phyloP scores from a whole-genome alignment of 1,140 invertebrate genomes.

The Platyscapa corneri region DNA sequence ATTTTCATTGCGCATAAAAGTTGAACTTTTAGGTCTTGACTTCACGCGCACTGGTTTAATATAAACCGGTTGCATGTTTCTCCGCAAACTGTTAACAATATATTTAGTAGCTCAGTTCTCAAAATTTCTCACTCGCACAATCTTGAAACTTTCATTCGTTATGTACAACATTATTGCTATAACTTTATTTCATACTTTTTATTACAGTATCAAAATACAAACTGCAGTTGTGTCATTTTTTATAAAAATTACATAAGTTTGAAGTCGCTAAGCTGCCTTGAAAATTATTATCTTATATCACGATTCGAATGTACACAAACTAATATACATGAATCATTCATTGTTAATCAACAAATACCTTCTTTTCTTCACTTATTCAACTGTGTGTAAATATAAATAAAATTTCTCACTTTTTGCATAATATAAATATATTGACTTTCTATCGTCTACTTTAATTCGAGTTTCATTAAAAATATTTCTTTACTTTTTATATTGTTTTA shows the following conservation, averaged over 20 bases:
- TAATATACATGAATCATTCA: too few relatives aligned
- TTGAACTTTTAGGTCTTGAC: not conserved
- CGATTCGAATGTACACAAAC: too few relatives aligned
- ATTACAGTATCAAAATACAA: conserved; percentile 49
- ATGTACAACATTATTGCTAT: conserved; percentile 29
- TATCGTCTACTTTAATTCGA: too few relatives aligned
- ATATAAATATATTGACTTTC: too few relatives aligned
- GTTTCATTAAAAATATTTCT: too few relatives aligned
- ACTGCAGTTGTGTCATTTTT: not conserved
- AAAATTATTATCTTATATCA: too few relatives aligned
- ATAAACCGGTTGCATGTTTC: conserved; percentile 60
- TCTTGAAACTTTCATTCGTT: not conserved
- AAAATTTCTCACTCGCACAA: not conserved
- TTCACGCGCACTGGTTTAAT: conserved; percentile 60
- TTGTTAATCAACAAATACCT: too few relatives aligned
- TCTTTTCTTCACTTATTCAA: too few relatives aligned
- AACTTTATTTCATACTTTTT: conserved; percentile 21
- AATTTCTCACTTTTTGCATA: too few relatives aligned
- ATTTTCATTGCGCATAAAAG: not conserved
- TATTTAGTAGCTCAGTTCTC: not conserved
- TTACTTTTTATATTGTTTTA: too few relatives aligned
- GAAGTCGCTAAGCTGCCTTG: too few relatives aligned
- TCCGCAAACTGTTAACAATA: conserved; percentile 23
- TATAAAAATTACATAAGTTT: not conserved
- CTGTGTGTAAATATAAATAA: too few relatives aligned